phyloP scores from a whole-genome alignment of 2,888 invertebrate species.

The Eumacrocentrus americanus region DNA sequence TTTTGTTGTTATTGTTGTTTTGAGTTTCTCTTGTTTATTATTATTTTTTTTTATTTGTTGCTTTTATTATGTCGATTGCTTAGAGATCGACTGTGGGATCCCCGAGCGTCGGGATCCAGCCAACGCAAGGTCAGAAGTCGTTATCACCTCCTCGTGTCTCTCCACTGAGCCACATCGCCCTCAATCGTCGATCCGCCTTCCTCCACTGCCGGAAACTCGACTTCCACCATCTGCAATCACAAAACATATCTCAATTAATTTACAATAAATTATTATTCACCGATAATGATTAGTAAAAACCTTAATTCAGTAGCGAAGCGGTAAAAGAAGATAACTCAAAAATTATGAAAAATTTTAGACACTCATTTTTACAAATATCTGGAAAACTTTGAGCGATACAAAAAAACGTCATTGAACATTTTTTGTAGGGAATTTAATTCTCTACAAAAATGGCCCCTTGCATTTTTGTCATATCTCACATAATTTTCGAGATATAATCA shows the following conservation, averaged over 20 bases:
- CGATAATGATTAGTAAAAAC: not conserved
- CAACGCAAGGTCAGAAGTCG: constrained; percentile 57
- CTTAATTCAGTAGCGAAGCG: too few species aligned
- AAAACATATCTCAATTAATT: too few species aligned
- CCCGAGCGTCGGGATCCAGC: constrained; percentile 42
- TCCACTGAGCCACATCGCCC: constrained; percentile 57
- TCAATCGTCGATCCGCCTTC: constrained; percentile 45
- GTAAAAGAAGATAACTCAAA: too few species aligned
- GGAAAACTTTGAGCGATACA: too few species aligned
- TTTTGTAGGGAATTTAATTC: too few species aligned
- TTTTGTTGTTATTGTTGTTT: constrained; percentile 1
- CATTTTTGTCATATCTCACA: too few species aligned
- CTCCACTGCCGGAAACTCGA: constrained; percentile 41
- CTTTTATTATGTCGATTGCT: too few species aligned
- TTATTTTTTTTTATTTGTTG: constrained; percentile 9
- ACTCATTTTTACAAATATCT: too few species aligned
- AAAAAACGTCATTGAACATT: too few species aligned
- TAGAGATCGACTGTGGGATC: too few species aligned
- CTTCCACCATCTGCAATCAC: constrained; percentile 54
- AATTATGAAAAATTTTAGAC: not conserved
- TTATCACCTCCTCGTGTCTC: constrained; percentile 60
- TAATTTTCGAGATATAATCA: too few species aligned
- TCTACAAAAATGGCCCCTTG: too few species aligned
- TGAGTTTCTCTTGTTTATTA: constrained; percentile 1
- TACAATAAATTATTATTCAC: not conserved